Evolutionary conservation across 2,888 invertebrate genomes (phyloP).

Genomic region (Ichneumon xanthorius): DNA sequence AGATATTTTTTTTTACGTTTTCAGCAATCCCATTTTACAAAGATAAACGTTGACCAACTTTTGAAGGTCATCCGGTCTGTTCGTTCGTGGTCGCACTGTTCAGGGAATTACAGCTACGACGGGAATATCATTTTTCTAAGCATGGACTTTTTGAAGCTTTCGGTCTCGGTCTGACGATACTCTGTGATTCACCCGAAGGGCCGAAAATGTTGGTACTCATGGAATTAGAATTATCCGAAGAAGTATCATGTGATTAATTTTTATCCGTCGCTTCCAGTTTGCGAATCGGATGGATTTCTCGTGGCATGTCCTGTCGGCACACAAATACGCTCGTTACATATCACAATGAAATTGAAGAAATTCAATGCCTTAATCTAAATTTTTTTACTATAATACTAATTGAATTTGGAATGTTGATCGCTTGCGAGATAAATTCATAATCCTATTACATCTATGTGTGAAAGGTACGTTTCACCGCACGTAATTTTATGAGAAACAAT

Average conservation of each 20-base stretch:
- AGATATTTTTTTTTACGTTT: slow-evolving; percentile 37
- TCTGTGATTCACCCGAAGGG: slow-evolving; percentile 30
- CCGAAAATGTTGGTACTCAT: too few relatives aligned
- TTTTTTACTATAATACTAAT: too few relatives aligned
- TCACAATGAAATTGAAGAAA: too few relatives aligned
- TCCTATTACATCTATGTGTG: too few relatives aligned
- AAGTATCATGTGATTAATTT: slow-evolving; percentile 6
- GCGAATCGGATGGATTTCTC: too few relatives aligned
- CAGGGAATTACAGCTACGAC: slow-evolving; percentile 71
- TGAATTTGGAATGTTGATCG: too few relatives aligned
- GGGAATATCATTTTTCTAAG: slow-evolving; percentile 59
- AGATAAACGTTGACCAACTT: slow-evolving; percentile 69
- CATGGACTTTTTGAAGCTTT: slow-evolving; percentile 37
- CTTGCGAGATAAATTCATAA: too few relatives aligned
- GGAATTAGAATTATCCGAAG: slow-evolving; percentile 12
- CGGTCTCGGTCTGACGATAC: slow-evolving; percentile 57
- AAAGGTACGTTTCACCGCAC: too few relatives aligned
- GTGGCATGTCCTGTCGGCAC: too few relatives aligned
- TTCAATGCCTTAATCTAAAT: too few relatives aligned
- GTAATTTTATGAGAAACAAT: too few relatives aligned
- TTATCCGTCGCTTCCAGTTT: slow-evolving; percentile 12
- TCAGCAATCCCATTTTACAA: slow-evolving; percentile 36
- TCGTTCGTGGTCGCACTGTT: slow-evolving; percentile 62
- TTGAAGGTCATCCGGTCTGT: slow-evolving; percentile 66
- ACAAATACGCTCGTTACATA: too few relatives aligned